Evolutionary conservation across 2,797 vertebrate species (phyloP), one percentile per base, ranked within the genome.

Genomic region (Acipenser transmontanus): DNA sequence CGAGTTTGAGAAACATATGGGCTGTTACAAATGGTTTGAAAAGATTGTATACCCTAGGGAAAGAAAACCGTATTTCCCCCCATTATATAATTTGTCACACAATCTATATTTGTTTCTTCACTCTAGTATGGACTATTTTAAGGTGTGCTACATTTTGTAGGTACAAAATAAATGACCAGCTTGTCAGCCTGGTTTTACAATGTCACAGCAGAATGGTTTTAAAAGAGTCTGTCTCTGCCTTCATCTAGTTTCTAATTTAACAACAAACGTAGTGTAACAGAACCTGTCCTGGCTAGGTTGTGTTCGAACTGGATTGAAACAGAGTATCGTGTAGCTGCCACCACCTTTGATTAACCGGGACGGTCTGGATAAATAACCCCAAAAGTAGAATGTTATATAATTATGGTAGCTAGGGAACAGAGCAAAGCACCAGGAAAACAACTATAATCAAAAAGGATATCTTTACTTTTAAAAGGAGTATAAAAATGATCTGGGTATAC

Each of bases 1-100:
- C 8, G 47, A 7, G 13, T 47, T 59, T 47, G 13, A 6, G 47
- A 59, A 57, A 10, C n/a, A 8, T 7, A 59, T 14, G 2, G 7
- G 1, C 13, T 7, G 17, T 9, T 20, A 50, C 56, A 20, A 64
- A 64, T 20, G 8, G 9, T 51, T 62, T 64, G 51, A 14, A 17
- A 64, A 51, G 17, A 64, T 9, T 20, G 14, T 9, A 50, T 49
- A 49, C 62, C 48, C 9, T 13, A 20, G 62, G 49, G 12, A n/a
- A 49, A 47, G 47, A 48, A 62, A 62, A 62, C 1, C n/a, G 7
- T 47, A 17, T 66, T 50, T 60, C 20, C 34, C n/a, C 11, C 57
- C 14, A 20, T 65, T 49, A 59, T 59, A 59, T 66, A 50, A 66
- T 59, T 66, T 66, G 13, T 50, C 54, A 50, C 1, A 60, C 49